Base-by-base conservation (phyloP, 2,888 invertebrate species). In the Pristionchus exspectatus region DNA sequence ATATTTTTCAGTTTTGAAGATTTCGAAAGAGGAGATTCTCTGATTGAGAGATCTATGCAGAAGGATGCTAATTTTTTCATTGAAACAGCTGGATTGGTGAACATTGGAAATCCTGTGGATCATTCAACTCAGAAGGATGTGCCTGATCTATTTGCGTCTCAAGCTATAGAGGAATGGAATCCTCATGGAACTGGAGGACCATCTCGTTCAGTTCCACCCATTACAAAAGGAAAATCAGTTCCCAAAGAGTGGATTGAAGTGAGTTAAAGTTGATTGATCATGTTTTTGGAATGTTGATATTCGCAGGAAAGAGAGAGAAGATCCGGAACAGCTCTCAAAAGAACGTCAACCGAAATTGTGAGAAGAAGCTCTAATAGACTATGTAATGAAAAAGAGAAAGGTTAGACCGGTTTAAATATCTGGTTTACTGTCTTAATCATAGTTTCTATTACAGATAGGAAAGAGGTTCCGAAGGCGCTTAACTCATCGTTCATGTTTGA, bases 231-330 rank as follows among this genome's bases (percentile, higher is more conserved):
- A 14, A 84, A 56, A 59, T 84, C 84, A 12, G 54, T 84, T 2
- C 84, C 84, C 30, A 24, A 84, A 38, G 84, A 84, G n/a, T 84
- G 84, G 84, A 56, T 84, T 18, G 84, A 84, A n/a, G 84, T 84
- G 4, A 21, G 84, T 27, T 16, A 21, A 44, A 18, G 27, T 18
- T 56, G 30, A 56, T 18, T 9, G 27, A n/a, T 9, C 2, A 56
- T 84, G 18, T 56, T 56, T 50, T 54, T 5, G 30, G 74, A 77
- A 21, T 33, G 21, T 77, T 24, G 38, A 38, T 38, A 38, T 77
- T 77, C 0, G 44, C 16, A 56, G 84, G 56, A 84, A n/a, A 18
- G 54, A 30, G 84, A 54, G 18, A n/a, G 84, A 84, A 30, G 54
- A 12, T 54, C 56, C 10, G 56, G 56, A 56, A 56, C 24, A 30